Conservation (phyloP, 2,113 vertebrate genomes). For the Melanerpes aurifrons region DNA sequence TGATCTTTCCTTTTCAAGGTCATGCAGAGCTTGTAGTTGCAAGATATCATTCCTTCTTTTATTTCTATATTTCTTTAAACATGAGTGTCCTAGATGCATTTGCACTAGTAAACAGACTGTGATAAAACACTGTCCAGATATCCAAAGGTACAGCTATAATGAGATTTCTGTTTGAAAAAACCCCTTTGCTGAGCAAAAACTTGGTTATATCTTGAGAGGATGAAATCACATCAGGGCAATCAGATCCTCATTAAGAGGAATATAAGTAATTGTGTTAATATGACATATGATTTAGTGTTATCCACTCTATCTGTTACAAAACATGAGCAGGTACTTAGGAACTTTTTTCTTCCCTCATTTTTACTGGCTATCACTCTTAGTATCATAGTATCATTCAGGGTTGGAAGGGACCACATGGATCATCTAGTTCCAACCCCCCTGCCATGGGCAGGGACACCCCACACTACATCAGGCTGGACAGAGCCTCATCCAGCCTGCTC, state of each 20-base stretch:
- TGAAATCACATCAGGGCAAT: background rate
- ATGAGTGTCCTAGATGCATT: background rate
- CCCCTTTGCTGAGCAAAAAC: background rate
- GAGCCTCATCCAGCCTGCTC: too few relatives aligned
- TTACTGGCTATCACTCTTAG: too few relatives aligned
- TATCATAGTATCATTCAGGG: too few relatives aligned
- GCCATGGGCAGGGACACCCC: too few relatives aligned
- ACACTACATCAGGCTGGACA: too few relatives aligned
- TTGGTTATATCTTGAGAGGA: background rate
- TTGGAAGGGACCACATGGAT: too few relatives aligned
- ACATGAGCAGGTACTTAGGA: too few relatives aligned
- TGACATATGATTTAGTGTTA: too few relatives aligned
- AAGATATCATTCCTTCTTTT: background rate
- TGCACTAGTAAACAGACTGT: background rate
- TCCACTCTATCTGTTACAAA: too few relatives aligned
- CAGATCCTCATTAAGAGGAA: background rate
- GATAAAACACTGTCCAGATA: background rate
- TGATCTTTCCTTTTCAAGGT: conserved; percentile 62
- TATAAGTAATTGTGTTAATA: background rate
- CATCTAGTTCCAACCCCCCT: too few relatives aligned
- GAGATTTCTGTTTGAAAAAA: background rate
- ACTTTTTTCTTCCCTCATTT: too few relatives aligned
- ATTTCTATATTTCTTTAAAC: background rate
- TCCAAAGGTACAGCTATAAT: background rate
- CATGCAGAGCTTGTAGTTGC: background rate